Conservation (phyloP, 2,113 vertebrate species). For the Leucopsar rothschildi region DNA sequence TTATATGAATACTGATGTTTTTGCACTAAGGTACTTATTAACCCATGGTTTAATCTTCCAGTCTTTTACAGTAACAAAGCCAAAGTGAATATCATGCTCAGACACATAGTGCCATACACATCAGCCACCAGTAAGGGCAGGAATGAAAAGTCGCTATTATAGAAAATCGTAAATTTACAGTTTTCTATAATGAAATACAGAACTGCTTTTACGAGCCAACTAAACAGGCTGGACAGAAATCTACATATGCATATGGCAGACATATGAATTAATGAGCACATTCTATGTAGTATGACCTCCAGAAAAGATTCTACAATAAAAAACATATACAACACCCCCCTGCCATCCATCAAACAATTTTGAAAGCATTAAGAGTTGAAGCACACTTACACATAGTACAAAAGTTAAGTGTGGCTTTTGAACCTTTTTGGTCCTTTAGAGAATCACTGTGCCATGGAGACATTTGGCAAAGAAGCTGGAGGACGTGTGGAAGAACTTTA, state of each 20-base stretch:
- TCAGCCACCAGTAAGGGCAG: not conserved
- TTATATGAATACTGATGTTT: not conserved
- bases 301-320: not conserved
- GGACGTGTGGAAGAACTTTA: not conserved
- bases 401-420: not conserved
- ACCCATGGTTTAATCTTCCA: not conserved
- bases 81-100: not conserved
- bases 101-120: not conserved
- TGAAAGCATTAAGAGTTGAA: not conserved
- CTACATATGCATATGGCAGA: not conserved
- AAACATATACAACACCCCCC: not conserved
- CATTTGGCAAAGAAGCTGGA: not conserved
- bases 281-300: not conserved
- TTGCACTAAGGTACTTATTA: not conserved
- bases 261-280: not conserved
- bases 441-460: fast-evolving
- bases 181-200: not conserved
- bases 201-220: not conserved
- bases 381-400: not conserved
- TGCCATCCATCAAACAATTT: not conserved
- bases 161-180: not conserved
- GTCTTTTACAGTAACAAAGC: not conserved
- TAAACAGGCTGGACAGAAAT: not conserved
- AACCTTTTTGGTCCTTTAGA: not conserved
- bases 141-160: not conserved